Conservation (phyloP, 2,113 vertebrate species). For the Hippocampus guttulatus region DNA sequence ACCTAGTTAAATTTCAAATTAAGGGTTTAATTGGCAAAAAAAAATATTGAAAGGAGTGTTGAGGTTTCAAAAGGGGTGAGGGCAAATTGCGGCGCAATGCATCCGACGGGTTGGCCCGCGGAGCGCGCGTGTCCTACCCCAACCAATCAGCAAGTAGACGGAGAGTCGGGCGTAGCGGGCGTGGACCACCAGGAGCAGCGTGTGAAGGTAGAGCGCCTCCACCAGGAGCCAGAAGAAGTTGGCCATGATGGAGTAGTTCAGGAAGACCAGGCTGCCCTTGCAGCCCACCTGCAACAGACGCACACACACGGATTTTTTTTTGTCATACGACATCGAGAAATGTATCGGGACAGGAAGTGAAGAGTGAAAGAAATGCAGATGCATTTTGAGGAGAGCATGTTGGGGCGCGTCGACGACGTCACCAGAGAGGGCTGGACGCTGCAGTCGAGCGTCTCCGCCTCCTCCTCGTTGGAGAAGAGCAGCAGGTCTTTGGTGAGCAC, state of each 20-base stretch:
- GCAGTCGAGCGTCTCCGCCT: conserved; percentile 62
- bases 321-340: no score
- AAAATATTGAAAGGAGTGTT: no score
- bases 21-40: no score
- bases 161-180: conserved; percentile 76
- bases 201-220: conserved; percentile 88
- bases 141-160: conserved; percentile 85
- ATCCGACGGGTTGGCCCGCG: background rate
- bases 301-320: background rate
- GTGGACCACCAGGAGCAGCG: conserved; percentile 81
- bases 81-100: no score
- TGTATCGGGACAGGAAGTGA: no score
- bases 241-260: conserved; percentile 89
- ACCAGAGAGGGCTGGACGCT: conserved; percentile 64
- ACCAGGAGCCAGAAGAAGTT: conserved; percentile 95
- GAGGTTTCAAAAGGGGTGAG: no score
- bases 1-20: no score
- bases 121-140: conserved; percentile 62
- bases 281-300: conserved; percentile 75
- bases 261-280: conserved; percentile 83
- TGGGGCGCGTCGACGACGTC: conserved; percentile 15
- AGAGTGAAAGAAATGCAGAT: no score
- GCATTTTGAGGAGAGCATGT: background rate
- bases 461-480: conserved; percentile 77
- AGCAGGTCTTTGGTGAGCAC: conserved; percentile 88